phyloP scores from a whole-genome alignment of 2,797 vertebrate genomes.

The Sebastes cheni region DNA sequence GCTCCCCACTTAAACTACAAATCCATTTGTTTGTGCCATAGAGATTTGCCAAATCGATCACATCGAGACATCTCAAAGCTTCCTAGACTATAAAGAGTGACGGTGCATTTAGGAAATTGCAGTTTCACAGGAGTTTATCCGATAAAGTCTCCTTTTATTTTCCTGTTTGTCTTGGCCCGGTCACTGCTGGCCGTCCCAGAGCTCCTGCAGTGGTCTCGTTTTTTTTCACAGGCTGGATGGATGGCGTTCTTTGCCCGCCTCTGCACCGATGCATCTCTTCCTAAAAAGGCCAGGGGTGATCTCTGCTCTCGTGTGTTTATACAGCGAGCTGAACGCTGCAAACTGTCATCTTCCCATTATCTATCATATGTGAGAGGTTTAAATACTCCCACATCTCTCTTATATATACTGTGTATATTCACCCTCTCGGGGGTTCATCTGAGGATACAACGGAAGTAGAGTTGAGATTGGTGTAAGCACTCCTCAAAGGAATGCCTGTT shows the following conservation, averaged over 20 bases:
- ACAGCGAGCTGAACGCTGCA: conserved; percentile 39
- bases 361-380: conserved; percentile 20
- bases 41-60: neutral
- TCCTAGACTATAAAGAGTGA: neutral
- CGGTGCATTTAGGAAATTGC: conserved; percentile 2
- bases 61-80: neutral
- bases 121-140: neutral
- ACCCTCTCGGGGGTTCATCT: conserved; percentile 47
- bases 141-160: conserved; percentile 23
- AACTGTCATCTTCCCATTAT: conserved; percentile 53
- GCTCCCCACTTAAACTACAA: neutral
- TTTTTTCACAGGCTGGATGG: conserved; percentile 25
- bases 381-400: conserved; percentile 12
- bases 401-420: conserved; percentile 4
- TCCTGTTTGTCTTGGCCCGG: conserved; percentile 50
- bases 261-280: conserved; percentile 63
- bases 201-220: conserved; percentile 14
- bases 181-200: neutral
- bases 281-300: conserved; percentile 76
- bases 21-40: neutral
- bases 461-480: conserved; percentile 16
- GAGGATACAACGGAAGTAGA: conserved; percentile 46
- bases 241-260: conserved; percentile 35
- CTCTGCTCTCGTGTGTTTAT: conserved; percentile 69
- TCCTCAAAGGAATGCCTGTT: conserved; percentile 43